Percentiles rank a stretch among this genome's conserved stretches.
phyloP scores from a whole-genome alignment of 2,888 invertebrate genomes.

The Amitus sp. region DNA sequence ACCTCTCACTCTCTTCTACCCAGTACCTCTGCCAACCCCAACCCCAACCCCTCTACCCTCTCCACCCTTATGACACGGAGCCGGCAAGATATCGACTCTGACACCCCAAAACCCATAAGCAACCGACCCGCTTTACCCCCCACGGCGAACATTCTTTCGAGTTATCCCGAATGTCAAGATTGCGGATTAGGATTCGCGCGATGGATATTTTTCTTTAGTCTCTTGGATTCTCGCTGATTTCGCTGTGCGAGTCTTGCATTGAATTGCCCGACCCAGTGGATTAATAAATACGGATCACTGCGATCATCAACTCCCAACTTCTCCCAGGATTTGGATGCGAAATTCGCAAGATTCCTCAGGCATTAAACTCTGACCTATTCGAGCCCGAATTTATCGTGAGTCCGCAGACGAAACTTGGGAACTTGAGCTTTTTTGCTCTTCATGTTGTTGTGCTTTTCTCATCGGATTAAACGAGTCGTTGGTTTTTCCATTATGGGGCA shows the following conservation, averaged over 20 bases:
- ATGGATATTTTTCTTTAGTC: constrained; percentile 21
- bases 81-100: constrained; percentile 62
- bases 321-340: neutral
- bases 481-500: too few species aligned
- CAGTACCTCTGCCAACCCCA: constrained; percentile 38
- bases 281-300: neutral
- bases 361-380: constrained; percentile 2
- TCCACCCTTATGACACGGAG: constrained; percentile 56
- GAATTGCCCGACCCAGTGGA: neutral
- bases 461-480: too few species aligned
- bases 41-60: constrained; percentile 33
- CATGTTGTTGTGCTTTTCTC: too few species aligned
- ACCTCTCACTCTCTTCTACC: constrained; percentile 39
- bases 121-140: constrained; percentile 26
- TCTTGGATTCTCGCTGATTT: constrained; percentile 35
- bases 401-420: neutral
- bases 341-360: neutral
- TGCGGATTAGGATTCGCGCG: constrained; percentile 21
- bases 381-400: neutral
- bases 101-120: constrained; percentile 53
- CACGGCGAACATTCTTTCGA: constrained; percentile 36
- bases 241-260: neutral
- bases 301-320: neutral
- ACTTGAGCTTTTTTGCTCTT: neutral
- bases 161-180: constrained; percentile 38